Conservation (phyloP, 2,113 vertebrate genomes). For the Rhineura floridana region DNA sequence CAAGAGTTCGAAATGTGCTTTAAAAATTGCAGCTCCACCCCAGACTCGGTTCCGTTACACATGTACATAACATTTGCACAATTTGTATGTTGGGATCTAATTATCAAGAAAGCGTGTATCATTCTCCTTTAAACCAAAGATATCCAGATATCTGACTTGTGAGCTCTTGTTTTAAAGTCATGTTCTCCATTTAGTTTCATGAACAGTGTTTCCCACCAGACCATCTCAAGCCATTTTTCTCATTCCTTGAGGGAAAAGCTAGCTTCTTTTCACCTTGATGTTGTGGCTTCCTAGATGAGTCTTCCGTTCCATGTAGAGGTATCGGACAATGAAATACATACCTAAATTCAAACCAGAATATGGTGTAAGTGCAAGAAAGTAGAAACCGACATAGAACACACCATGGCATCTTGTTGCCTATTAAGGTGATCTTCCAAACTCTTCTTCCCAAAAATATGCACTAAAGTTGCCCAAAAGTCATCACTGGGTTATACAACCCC, state of each 20-base stretch:
- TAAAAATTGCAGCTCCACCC: neutral
- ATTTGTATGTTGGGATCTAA: neutral
- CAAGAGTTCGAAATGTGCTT: neutral
- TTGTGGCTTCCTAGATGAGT: slow-evolving; percentile 51
- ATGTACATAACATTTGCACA: neutral
- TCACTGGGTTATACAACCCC: neutral
- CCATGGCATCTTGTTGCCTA: neutral
- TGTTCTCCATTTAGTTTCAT: slow-evolving; percentile 10
- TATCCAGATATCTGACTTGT: neutral
- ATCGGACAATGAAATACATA: slow-evolving; percentile 74
- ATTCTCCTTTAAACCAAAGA: neutral
- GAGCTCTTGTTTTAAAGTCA: neutral
- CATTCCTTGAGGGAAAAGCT: slow-evolving; percentile 12
- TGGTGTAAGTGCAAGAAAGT: slow-evolving; percentile 22
- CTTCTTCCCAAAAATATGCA: neutral
- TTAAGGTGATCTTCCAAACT: neutral
- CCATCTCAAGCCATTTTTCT: slow-evolving; percentile 6
- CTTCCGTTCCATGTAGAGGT: slow-evolving; percentile 75
- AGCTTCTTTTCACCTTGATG: slow-evolving; percentile 73
- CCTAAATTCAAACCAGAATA: slow-evolving; percentile 70
- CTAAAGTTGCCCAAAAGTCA: neutral
- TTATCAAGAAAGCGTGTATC: slow-evolving; percentile 27
- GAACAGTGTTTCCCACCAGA: neutral
- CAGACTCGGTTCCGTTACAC: too few relatives aligned
- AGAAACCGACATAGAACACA: neutral